Percentiles rank a stretch among this genome's conserved stretches.
These are phyloP conservation scores for Trematomus bernacchii DNA, from an alignment of 2,797 vertebrate genomes.

Conservation along the genomic window DNA sequence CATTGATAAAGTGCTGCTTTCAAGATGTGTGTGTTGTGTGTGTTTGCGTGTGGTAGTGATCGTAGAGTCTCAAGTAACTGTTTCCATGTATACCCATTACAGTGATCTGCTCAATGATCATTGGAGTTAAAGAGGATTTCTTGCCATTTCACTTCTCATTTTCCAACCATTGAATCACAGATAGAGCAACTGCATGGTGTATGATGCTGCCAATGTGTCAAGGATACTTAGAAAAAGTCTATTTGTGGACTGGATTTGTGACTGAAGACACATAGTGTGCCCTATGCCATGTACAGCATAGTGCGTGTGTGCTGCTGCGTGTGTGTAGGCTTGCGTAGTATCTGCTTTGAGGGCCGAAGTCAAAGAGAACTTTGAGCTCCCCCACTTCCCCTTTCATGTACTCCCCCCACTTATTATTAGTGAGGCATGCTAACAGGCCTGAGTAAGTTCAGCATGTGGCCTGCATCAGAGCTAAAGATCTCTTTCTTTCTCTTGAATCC, in stretches of 20 bases:
- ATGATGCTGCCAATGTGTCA: conserved; percentile 23
- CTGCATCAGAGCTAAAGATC: conserved; percentile 76
- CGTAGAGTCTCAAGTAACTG: conserved; percentile 45
- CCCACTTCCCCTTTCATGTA: conserved; percentile 66
- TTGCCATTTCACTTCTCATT: conserved; percentile 70
- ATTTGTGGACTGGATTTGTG: conserved; percentile 43
- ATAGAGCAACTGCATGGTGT: conserved; percentile 20
- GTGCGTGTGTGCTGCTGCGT: conserved; percentile 2
- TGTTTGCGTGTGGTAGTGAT: conserved; percentile 35
- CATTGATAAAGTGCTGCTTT: conserved; percentile 64
- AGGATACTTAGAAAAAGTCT: conserved; percentile 12
- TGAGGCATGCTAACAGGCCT: conserved; percentile 81
- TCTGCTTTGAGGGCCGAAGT: conserved; percentile 70
- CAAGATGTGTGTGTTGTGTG: conserved; percentile 53
- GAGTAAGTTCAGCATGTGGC: conserved; percentile 85
- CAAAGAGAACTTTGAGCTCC: conserved; percentile 76
- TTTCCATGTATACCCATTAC: conserved; percentile 71
- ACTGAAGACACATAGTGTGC: conserved; percentile 21
- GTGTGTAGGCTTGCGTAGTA: conserved; percentile 40
- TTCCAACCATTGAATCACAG: conserved; percentile 56
- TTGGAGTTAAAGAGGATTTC: conserved; percentile 72
- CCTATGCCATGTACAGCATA: conserved; percentile 5
- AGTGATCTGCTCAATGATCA: conserved; percentile 63
- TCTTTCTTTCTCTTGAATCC: conserved; percentile 58
- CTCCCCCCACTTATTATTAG: conserved; percentile 75